Evolutionary conservation across 2,797 vertebrate genomes (phyloP).

Genomic region (Pyrocephalus nanus): DNA sequence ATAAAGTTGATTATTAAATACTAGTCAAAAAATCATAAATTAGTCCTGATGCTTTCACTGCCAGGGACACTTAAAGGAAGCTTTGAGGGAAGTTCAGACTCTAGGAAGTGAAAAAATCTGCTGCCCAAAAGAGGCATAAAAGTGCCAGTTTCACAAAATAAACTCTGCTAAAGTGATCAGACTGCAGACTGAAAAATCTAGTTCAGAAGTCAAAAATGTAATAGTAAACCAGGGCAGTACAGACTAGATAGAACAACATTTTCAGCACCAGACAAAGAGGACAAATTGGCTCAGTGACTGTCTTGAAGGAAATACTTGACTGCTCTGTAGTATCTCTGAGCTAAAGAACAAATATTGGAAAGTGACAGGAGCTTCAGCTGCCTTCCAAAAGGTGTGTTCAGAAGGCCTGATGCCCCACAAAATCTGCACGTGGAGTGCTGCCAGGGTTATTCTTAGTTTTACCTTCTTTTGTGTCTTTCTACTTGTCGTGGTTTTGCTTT

Average conservation of each 20-base stretch:
- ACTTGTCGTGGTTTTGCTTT: no score
- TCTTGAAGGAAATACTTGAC: constrained; percentile 67
- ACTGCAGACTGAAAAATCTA: constrained; percentile 55
- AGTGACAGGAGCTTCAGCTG: not conserved
- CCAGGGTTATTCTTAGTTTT: constrained; percentile 56
- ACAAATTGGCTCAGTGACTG: constrained; percentile 11
- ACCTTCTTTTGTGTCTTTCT: constrained; percentile 19
- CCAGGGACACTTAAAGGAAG: not conserved
- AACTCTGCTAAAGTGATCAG: constrained; percentile 74
- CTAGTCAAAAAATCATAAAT: constrained; percentile 15
- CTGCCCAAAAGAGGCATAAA: constrained; percentile 38
- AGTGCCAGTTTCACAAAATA: constrained; percentile 53
- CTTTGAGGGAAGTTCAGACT: not conserved
- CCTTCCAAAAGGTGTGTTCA: constrained; percentile 60
- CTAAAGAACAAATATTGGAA: constrained; percentile 47
- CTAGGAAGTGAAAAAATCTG: constrained; percentile 45
- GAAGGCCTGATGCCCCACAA: not conserved
- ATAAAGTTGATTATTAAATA: not conserved
- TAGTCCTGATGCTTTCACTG: not conserved
- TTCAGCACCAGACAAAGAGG: constrained; percentile 21
- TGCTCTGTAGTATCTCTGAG: constrained; percentile 60
- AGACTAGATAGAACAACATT: constrained; percentile 60
- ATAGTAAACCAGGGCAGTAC: constrained; percentile 36
- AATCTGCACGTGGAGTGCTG: not conserved
- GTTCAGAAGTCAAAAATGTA: constrained; percentile 63